Evolutionary conservation across 2,113 vertebrate species (phyloP).

Genomic region (Tupaia chinensis): DNA sequence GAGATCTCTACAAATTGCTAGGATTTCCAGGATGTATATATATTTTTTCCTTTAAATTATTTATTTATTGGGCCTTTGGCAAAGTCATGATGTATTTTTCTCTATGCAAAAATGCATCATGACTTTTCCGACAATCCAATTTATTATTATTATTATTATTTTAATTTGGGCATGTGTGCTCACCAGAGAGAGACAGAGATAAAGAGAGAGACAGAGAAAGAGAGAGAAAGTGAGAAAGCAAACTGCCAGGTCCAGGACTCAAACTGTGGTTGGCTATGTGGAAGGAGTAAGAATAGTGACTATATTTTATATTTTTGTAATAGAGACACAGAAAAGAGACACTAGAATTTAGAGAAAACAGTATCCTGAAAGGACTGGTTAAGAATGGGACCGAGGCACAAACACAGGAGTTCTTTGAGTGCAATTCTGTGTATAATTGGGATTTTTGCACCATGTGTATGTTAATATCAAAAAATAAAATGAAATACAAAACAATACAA

Average conservation of each 20-base stretch:
- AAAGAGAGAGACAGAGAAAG: no score
- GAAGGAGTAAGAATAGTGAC: background rate
- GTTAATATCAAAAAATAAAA: background rate
- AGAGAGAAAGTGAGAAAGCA: background rate
- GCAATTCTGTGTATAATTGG: background rate
- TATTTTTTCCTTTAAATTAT: no score
- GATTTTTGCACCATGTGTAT: background rate
- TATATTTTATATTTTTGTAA: background rate
- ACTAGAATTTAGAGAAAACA: background rate
- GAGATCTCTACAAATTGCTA: background rate
- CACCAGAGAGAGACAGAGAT: no score
- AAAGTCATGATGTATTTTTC: no score
- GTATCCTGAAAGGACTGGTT: background rate
- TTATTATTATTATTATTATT: no score
- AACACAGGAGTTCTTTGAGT: background rate
- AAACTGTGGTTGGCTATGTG: background rate
- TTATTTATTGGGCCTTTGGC: no score
- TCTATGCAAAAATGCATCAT: no score
- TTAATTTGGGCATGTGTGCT: no score
- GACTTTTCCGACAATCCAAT: no score
- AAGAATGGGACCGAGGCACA: background rate
- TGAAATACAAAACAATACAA: background rate
- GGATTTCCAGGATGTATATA: background rate
- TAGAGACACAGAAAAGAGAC: background rate
- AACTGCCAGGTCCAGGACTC: no score